phyloP scores from a whole-genome alignment of 2,888 invertebrate species.

The Stramonita haemastoma region DNA sequence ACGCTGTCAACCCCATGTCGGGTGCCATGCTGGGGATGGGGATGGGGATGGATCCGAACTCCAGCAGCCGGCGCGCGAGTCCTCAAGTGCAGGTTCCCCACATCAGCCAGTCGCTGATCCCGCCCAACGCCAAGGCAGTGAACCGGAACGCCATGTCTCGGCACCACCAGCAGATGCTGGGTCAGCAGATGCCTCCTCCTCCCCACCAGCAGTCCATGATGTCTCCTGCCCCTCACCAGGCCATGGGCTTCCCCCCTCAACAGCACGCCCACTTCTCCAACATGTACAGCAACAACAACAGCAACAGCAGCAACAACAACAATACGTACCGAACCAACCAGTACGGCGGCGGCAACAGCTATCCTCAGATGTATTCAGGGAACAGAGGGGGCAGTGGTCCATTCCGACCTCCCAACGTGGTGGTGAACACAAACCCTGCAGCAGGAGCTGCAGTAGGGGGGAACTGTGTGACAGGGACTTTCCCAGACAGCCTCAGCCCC shows the following conservation, averaged over 20 bases:
- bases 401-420: constrained; percentile 7
- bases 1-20: constrained; percentile 42
- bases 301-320: neutral
- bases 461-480: neutral
- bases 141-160: constrained; percentile 56
- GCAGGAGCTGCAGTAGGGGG: too few relatives aligned
- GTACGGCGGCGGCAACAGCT: constrained; percentile 40
- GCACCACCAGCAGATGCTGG: constrained; percentile 44
- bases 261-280: constrained; percentile 48
- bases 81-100: constrained; percentile 76
- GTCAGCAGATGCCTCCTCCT: constrained; percentile 50
- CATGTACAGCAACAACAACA: constrained; percentile 6
- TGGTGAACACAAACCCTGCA: neutral
- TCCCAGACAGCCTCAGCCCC: neutral
- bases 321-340: constrained; percentile 14
- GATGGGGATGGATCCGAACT: constrained; percentile 15
- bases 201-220: constrained; percentile 46
- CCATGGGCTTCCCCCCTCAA: constrained; percentile 40
- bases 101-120: constrained; percentile 75
- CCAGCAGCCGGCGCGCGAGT: constrained; percentile 61
- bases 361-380: constrained; percentile 42
- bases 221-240: constrained; percentile 47
- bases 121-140: constrained; percentile 70
- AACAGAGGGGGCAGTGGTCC: neutral
- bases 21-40: constrained; percentile 35